Evolutionary conservation across 2,797 vertebrate species (phyloP).

Genomic region (Caiman crocodilus): DNA sequence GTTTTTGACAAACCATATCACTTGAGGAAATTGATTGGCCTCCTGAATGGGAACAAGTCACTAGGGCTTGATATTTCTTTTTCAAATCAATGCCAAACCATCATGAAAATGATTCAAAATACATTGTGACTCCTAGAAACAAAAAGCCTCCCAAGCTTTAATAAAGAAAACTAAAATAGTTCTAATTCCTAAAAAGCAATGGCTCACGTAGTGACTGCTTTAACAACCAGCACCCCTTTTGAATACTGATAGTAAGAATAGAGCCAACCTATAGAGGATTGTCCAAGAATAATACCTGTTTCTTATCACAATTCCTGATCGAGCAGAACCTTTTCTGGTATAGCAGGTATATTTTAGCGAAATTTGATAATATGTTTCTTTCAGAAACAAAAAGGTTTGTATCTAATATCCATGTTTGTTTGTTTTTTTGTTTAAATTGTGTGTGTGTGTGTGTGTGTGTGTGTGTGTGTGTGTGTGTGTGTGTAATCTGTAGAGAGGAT

Average conservation of each 20-base stretch:
- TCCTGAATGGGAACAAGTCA: background rate
- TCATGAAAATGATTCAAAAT: background rate
- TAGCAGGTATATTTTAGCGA: background rate
- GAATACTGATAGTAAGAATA: background rate
- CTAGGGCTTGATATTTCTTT: background rate
- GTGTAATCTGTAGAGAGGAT: background rate
- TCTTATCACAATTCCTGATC: background rate
- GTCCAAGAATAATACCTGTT: background rate
- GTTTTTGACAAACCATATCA: constrained; percentile 20
- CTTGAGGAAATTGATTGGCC: background rate
- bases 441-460: too few species aligned
- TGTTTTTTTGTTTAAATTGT: too few species aligned
- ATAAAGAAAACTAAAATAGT: background rate
- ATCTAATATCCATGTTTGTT: too few species aligned
- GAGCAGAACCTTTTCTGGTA: background rate
- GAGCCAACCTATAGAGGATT: background rate
- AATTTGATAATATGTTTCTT: background rate
- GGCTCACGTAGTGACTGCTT: background rate
- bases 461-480: too few species aligned
- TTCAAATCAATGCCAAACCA: constrained; percentile 8
- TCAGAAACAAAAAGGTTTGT: background rate
- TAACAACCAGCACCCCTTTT: background rate
- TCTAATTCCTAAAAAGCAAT: constrained; percentile 13
- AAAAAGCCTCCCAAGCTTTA: constrained; percentile 2
- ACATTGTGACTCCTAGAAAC: background rate